Percentiles rank a stretch among this genome's conserved stretches.
Conservation (phyloP, 2,113 vertebrate genomes). For the Cephalopholis sonnerati region DNA sequence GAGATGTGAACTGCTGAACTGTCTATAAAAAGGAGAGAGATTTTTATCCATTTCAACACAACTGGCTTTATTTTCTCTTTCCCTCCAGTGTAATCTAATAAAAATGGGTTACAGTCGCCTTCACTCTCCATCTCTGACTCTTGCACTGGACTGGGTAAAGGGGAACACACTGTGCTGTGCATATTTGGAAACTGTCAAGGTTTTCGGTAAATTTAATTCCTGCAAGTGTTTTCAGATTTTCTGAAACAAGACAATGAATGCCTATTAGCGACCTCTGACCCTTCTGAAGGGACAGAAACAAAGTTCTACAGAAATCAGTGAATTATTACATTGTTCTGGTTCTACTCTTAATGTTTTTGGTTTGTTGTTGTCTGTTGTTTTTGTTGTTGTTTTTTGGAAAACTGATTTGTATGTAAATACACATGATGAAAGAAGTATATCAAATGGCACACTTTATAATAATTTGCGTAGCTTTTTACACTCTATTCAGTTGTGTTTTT, state of each 20-base stretch:
- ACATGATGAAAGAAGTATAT: neutral
- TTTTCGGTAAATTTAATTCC: neutral
- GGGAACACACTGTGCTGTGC: neutral
- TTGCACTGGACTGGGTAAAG: neutral
- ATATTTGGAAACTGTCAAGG: neutral
- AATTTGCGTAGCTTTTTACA: neutral
- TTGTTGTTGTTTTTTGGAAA: too few species aligned
- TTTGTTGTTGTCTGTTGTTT: too few species aligned
- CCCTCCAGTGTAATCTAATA: neutral
- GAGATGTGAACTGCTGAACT: conserved; percentile 31
- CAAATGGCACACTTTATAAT: neutral
- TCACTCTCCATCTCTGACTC: neutral
- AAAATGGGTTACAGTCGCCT: neutral
- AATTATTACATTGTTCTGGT: neutral
- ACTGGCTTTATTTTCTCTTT: neutral
- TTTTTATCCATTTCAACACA: conserved; percentile 2
- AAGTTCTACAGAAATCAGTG: neutral
- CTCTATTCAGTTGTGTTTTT: neutral
- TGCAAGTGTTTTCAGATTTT: conserved; percentile 13
- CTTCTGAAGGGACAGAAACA: neutral
- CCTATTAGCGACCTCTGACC: conserved; percentile 10
- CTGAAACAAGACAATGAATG: neutral
- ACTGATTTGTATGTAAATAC: neutral
- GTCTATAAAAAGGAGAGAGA: neutral
- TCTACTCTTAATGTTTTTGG: neutral